phyloP scores from a whole-genome alignment of 2,888 invertebrate species.

The Myopa testacea region DNA sequence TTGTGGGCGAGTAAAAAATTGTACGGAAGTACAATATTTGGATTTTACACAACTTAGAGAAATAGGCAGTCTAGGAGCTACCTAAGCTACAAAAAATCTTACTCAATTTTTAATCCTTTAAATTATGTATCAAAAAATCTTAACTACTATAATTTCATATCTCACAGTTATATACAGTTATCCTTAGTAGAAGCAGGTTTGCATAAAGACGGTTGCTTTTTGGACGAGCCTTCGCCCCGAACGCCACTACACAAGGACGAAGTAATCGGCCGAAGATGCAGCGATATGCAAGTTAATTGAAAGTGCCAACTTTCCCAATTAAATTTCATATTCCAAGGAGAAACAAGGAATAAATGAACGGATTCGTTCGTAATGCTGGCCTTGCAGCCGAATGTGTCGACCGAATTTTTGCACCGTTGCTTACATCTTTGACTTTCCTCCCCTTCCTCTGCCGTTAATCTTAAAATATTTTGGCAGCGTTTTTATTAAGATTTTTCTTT shows the following conservation, averaged over 20 bases:
- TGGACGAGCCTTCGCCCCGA: background rate
- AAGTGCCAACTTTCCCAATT: slow-evolving; percentile 68
- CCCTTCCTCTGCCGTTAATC: background rate
- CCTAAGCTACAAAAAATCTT: no score
- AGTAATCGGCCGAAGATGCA: slow-evolving; percentile 57
- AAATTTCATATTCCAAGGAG: slow-evolving; percentile 53
- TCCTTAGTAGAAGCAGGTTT: no score
- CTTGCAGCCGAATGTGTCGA: background rate
- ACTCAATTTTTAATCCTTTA: no score
- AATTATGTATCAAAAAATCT: no score
- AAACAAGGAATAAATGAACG: background rate
- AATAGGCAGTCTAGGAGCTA: no score
- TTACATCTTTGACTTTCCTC: background rate
- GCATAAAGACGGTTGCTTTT: no score
- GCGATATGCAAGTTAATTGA: slow-evolving; percentile 62
- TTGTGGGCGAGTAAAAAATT: background rate
- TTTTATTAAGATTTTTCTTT: background rate
- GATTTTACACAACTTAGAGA: background rate
- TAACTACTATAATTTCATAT: no score
- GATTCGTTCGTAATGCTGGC: background rate
- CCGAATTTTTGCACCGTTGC: background rate
- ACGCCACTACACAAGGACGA: slow-evolving; percentile 33
- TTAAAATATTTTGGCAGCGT: background rate
- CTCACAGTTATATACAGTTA: no score
- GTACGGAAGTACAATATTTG: background rate